Base-by-base conservation (phyloP, 2,888 invertebrate species). In the Rotaria magnacalcarata region DNA sequence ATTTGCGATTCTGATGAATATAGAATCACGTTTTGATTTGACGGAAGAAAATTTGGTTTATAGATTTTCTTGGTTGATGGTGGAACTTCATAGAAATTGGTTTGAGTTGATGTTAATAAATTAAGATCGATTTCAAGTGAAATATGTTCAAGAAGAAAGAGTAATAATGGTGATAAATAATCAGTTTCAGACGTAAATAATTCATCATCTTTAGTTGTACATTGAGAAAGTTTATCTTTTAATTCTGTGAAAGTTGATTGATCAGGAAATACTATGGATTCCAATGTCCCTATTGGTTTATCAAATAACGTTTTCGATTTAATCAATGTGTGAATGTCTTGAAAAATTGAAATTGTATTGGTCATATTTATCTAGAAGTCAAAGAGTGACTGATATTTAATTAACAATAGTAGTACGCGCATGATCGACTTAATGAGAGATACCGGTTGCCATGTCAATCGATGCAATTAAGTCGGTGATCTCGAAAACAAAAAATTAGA, bases 61-160 rank as follows among this genome's bases (percentile, higher is more conserved):
- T 80, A 80, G 1, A 80, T 47, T 80, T 80, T 80, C 3, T 0
- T n/a, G 7, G 80, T 80, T 24, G 43, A 24, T 43, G 11, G 0
- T 3, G 8, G 16, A 47, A 14, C 8, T 47, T 24, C 3, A 43
- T 75, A 24, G 19, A 21, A 24, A 21, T 41, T 21, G 14, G 14
- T 47, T 47, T 47, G 24, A 11, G 80, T 47, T 80, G 80, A 80
- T 47, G 80, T 47, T n/a, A 47, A 80, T n/a, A 80, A 3, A 24
- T 47, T 47, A 11, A 47, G 24, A 80, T 80, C 24, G n/a, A 47
- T 80, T 47, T 80, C n/a, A 43, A 80, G 8, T 80, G 80, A 10
- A 47, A 47, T 47, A 47, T 80, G 80, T 80, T 80, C 80, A 10
- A 80, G 80, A 47, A 80, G 47, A 43, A 80, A 80, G 1, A 80